Evolutionary conservation across 2,797 vertebrate species (phyloP).

Genomic region (Muscicapa striata): DNA sequence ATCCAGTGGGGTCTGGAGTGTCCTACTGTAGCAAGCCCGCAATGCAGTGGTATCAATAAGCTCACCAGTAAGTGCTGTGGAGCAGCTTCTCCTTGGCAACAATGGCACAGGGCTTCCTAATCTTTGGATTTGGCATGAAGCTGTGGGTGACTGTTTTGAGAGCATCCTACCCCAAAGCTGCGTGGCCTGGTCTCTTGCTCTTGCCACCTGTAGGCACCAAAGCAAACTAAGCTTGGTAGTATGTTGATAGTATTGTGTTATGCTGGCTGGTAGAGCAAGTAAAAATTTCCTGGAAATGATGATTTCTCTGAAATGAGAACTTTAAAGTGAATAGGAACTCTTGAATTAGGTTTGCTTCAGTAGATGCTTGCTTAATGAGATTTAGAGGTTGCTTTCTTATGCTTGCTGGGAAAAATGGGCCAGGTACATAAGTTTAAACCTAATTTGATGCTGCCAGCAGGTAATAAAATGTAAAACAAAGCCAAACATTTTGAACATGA

Average conservation of each 20-base stretch:
- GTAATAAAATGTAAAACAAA: background rate
- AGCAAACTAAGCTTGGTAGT: background rate
- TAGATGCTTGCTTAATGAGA: background rate
- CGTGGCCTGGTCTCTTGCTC: background rate
- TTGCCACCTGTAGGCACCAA: background rate
- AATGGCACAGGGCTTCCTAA: background rate
- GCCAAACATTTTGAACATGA: background rate
- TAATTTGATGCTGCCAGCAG: background rate
- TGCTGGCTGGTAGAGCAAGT: background rate
- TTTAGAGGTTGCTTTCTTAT: background rate
- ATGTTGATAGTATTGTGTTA: background rate
- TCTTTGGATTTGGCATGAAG: background rate
- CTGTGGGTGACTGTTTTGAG: background rate
- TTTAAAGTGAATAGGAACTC: background rate
- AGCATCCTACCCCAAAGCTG: background rate
- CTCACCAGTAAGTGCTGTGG: background rate
- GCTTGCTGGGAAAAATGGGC: background rate
- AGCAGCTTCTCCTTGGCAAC: background rate
- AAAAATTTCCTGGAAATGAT: background rate
- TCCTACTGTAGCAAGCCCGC: background rate
- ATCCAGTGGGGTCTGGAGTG: background rate
- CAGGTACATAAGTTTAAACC: background rate
- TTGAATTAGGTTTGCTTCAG: background rate
- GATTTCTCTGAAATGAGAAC: background rate
- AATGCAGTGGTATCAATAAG: rapidly evolving